Evolutionary conservation across 2,797 vertebrate species (phyloP).

Genomic region (Tenualosa thibaudeaui): DNA sequence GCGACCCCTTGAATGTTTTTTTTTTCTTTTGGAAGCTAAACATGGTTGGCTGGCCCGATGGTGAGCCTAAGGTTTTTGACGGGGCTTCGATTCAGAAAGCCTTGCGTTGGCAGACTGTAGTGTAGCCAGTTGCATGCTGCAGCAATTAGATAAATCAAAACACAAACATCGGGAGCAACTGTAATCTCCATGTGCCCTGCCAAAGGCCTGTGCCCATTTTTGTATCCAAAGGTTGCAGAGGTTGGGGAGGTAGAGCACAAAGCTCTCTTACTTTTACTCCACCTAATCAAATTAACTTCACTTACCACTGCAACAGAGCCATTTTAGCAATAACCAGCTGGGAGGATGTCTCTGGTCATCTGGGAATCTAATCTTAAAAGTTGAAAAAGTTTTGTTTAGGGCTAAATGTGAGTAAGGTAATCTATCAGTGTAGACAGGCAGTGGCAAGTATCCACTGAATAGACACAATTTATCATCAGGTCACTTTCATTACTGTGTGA

Average conservation of each 20-base stretch:
- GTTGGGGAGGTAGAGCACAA: background rate
- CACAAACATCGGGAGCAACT: conserved; percentile 17
- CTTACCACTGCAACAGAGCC: background rate
- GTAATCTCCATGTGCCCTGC: conserved; percentile 7
- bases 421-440: background rate
- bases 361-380: background rate
- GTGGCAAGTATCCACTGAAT: background rate
- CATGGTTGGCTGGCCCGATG: background rate
- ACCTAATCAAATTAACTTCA: background rate
- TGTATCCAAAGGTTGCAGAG: background rate
- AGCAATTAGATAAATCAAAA: conserved; percentile 3
- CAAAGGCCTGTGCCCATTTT: background rate
- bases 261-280: background rate
- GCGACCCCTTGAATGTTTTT: background rate
- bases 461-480: background rate
- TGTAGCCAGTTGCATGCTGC: conserved; percentile 11
- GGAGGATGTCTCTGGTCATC: background rate
- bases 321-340: background rate
- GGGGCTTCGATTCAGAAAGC: background rate
- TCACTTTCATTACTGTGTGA: background rate
- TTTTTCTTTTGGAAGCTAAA: background rate
- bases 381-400: background rate
- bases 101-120: background rate
- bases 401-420: background rate
- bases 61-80: background rate